Percentiles rank a stretch among this genome's conserved stretches.
These are phyloP conservation scores for Centrocercus urophasianus DNA, from an alignment of 2,113 vertebrate genomes.

Conservation along the genomic window DNA sequence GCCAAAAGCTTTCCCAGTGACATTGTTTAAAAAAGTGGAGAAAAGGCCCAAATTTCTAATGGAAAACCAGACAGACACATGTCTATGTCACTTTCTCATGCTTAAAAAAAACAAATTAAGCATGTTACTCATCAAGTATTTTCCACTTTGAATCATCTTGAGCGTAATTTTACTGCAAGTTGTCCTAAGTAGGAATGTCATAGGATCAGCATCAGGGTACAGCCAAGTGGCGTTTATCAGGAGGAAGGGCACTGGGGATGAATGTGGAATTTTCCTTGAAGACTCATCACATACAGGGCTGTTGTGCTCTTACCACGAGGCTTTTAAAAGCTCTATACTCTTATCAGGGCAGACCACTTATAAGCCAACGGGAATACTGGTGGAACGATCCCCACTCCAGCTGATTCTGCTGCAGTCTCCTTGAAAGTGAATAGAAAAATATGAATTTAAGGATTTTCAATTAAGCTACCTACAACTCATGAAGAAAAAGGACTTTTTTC, in stretches of 20 bases:
- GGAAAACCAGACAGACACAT: background rate
- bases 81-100: background rate
- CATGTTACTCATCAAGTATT: background rate
- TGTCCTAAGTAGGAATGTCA: background rate
- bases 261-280: background rate
- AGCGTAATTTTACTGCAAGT: background rate
- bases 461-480: background rate
- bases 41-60: background rate
- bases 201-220: background rate
- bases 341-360: background rate
- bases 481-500: background rate
- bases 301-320: background rate
- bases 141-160: conserved; percentile 4
- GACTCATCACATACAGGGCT: background rate
- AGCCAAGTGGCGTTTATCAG: background rate
- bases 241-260: background rate
- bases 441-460: background rate
- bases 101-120: background rate
- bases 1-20: background rate
- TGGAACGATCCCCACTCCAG: background rate
- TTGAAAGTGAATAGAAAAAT: background rate
- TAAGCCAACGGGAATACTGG: background rate
- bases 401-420: background rate
- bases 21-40: background rate
- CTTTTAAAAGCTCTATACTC: background rate